Conservation (phyloP, 2,113 vertebrate genomes). For the Tupaia tana region DNA sequence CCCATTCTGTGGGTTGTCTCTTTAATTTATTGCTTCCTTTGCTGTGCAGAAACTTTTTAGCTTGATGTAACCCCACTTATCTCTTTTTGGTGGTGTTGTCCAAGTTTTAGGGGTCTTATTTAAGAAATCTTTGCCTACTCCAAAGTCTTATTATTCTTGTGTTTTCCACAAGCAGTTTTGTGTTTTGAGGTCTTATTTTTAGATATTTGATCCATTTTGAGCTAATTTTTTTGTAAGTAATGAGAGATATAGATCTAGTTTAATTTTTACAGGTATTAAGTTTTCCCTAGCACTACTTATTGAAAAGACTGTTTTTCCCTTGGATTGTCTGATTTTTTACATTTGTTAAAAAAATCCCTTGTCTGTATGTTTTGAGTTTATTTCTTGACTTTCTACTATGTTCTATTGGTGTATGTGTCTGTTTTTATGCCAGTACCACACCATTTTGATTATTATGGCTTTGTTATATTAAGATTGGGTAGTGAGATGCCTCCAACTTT, state of each 20-base stretch:
- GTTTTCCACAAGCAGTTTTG: background rate
- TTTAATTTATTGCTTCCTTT: slow-evolving; percentile 9
- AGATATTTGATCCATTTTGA: background rate
- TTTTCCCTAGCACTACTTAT: background rate
- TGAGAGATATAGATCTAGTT: too few species aligned
- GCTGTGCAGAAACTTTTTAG: background rate
- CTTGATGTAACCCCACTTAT: background rate
- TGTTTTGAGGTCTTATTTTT: background rate
- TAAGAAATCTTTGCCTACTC: background rate
- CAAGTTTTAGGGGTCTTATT: background rate
- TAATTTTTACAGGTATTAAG: too few species aligned
- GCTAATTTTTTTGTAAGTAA: background rate
- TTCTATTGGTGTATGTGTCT: too few species aligned
- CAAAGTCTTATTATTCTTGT: background rate
- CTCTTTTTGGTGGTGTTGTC: background rate
- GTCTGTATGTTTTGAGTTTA: too few species aligned
- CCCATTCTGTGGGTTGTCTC: background rate
- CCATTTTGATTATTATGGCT: too few species aligned
- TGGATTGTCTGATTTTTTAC: background rate
- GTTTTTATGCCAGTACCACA: too few species aligned
- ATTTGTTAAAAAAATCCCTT: background rate
- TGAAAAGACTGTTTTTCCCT: background rate
- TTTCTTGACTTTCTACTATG: too few species aligned
- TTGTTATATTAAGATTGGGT: too few species aligned
- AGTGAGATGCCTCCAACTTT: too few species aligned